These are phyloP conservation scores for Drosophila peninsularis DNA, from an alignment of 2,888 invertebrate species.

Conservation along the genomic window DNA sequence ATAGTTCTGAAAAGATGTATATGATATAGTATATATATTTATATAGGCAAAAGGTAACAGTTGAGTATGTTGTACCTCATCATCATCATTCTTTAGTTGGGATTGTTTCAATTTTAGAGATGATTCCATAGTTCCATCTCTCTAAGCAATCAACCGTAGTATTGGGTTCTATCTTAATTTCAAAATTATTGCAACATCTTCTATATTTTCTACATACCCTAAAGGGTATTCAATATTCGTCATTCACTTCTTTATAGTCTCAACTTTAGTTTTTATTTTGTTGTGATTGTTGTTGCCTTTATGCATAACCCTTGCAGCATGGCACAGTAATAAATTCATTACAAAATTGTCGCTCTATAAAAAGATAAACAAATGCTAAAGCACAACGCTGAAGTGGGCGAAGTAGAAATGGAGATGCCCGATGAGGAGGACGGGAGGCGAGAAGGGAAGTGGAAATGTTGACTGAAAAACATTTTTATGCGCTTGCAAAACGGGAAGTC, in stretches of 20 bases:
- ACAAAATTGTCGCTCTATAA: conserved; percentile 76
- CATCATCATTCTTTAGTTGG: too few species aligned
- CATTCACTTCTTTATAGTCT: not conserved
- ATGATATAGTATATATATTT: not conserved
- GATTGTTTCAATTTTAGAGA: too few species aligned
- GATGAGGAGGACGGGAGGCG: not conserved
- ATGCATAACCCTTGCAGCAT: conserved; percentile 65
- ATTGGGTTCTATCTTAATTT: too few species aligned
- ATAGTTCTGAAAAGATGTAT: not conserved
- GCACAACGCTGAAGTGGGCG: conserved; percentile 8
- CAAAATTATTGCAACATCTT: not conserved
- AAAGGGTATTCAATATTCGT: conserved; percentile 5
- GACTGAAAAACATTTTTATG: conserved; percentile 70
- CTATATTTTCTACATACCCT: too few species aligned
- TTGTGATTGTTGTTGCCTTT: conserved; percentile 40
- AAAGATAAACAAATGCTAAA: conserved; percentile 74
- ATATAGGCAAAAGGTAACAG: too few species aligned
- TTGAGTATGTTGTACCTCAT: too few species aligned
- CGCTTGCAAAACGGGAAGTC: conserved; percentile 70
- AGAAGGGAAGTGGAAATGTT: conserved; percentile 29
- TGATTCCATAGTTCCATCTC: too few species aligned
- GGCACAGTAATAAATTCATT: conserved; percentile 74
- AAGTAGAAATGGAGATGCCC: not conserved
- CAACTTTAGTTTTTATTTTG: conserved; percentile 21
- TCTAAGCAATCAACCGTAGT: too few species aligned